A percentile compares a stretch with the other conserved stretches of the same genome.
phyloP scores from a whole-genome alignment of 2,797 vertebrate species.

The Merluccius polli region DNA sequence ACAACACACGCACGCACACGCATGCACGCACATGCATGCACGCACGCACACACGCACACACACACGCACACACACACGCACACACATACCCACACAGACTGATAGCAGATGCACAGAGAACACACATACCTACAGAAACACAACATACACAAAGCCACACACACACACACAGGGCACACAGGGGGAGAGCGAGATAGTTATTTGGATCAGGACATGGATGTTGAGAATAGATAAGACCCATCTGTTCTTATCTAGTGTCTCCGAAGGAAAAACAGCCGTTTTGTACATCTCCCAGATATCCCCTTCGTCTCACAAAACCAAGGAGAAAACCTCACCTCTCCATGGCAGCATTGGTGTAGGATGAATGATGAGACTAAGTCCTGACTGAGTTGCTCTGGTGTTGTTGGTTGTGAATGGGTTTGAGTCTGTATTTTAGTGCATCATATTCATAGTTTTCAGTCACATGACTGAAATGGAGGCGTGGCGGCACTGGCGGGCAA shows the following conservation, averaged over 20 bases:
- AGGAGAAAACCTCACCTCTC: neutral
- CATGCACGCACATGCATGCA: neutral
- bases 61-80: slow-evolving; percentile 1
- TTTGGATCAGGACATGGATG: neutral
- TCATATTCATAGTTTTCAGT: too few species aligned
- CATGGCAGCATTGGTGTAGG: neutral
- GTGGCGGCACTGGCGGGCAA: too few species aligned
- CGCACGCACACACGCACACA: slow-evolving; percentile 7
- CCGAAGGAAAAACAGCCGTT: slow-evolving; percentile 23
- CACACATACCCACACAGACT: neutral
- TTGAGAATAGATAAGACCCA: slow-evolving; percentile 12
- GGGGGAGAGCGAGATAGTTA: neutral
- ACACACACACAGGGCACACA: too few species aligned
- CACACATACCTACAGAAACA: too few species aligned
- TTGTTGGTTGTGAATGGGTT: neutral
- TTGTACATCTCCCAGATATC: slow-evolving; percentile 33
- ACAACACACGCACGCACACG: slow-evolving; percentile 15
- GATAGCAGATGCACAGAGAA: too few species aligned
- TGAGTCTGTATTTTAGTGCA: neutral
- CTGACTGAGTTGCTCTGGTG: neutral
- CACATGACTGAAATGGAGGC: too few species aligned
- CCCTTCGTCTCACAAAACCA: neutral
- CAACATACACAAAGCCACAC: too few species aligned
- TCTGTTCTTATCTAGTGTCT: slow-evolving; percentile 26
- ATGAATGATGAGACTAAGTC: too few species aligned